These are phyloP conservation scores for Chiridota heheva DNA, from an alignment of 35 echinoderm and acorn worm genomes.

Conservation along the genomic window DNA sequence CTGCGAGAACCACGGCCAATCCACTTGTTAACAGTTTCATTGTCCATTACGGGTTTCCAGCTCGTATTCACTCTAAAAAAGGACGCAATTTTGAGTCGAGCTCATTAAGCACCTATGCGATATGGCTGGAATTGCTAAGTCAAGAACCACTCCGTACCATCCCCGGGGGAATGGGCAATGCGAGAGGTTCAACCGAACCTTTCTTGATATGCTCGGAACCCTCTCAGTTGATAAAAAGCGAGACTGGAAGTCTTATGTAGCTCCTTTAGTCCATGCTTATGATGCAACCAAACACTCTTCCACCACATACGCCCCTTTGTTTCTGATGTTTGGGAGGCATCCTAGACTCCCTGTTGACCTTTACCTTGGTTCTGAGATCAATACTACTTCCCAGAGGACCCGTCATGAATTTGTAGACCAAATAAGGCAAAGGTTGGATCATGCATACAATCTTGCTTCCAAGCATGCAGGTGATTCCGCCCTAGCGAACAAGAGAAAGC, in stretches of 20 bases:
- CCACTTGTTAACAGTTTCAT: constrained; percentile 42
- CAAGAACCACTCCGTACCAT: constrained; percentile 17
- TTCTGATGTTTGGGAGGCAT: constrained; percentile 46
- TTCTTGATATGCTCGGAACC: constrained; percentile 51
- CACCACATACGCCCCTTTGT: constrained; percentile 28
- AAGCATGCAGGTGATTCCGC: background rate
- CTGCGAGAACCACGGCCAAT: constrained; percentile 19
- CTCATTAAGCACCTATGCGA: constrained; percentile 4
- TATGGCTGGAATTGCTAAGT: constrained; percentile 21
- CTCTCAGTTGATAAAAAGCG: constrained; percentile 22
- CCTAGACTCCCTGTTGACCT: constrained; percentile 45
- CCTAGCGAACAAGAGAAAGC: constrained; percentile 14
- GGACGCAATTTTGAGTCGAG: constrained; percentile 14
- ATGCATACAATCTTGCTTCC: constrained; percentile 2
- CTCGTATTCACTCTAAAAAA: constrained; percentile 36
- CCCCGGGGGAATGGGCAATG: background rate
- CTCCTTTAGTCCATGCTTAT: constrained; percentile 20
- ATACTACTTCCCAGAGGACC: background rate
- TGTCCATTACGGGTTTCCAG: constrained; percentile 55
- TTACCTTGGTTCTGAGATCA: background rate
- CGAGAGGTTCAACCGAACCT: constrained; percentile 12
- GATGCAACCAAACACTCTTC: constrained; percentile 19
- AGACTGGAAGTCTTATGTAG: constrained; percentile 39
- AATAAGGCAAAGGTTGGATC: constrained; percentile 4
- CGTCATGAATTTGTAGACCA: constrained; percentile 28